Conservation (phyloP, 2,797 vertebrate genomes). For the Carcharodon carcharias region DNA sequence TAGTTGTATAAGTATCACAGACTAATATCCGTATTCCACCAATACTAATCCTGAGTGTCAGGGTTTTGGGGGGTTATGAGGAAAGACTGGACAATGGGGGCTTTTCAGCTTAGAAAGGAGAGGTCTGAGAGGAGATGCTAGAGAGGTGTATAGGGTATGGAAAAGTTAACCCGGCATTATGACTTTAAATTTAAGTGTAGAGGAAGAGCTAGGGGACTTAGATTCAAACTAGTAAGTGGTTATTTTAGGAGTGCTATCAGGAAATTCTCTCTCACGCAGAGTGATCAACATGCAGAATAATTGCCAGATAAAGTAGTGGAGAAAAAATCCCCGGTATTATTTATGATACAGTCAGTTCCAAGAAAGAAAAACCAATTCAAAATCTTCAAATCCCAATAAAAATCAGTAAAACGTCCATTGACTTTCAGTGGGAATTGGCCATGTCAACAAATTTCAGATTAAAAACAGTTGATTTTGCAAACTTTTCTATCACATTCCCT, state of each 20-base stretch:
- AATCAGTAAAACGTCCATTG: too few species aligned
- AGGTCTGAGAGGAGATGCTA: not conserved
- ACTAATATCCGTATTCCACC: not conserved
- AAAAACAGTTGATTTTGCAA: not conserved
- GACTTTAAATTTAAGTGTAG: not conserved
- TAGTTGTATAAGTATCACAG: too few species aligned
- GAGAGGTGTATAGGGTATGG: not conserved
- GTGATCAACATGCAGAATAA: not conserved
- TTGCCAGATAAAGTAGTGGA: not conserved
- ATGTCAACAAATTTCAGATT: too few species aligned
- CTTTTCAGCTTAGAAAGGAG: not conserved
- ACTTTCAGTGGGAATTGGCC: too few species aligned
- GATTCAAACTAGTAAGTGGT: not conserved
- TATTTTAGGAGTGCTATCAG: not conserved
- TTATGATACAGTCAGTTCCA: not conserved
- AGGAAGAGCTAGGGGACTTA: not conserved
- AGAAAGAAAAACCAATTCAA: too few species aligned
- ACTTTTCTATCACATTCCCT: not conserved
- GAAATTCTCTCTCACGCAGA: not conserved
- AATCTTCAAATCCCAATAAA: too few species aligned
- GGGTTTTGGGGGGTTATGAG: not conserved
- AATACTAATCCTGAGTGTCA: not conserved
- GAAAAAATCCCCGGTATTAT: not conserved
- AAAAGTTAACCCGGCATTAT: not conserved
- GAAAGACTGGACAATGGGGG: not conserved